A percentile compares a stretch with the other conserved stretches of the same genome.
Evolutionary conservation across 2,797 vertebrate species (phyloP).

Genomic region (Chelon labrosus): DNA sequence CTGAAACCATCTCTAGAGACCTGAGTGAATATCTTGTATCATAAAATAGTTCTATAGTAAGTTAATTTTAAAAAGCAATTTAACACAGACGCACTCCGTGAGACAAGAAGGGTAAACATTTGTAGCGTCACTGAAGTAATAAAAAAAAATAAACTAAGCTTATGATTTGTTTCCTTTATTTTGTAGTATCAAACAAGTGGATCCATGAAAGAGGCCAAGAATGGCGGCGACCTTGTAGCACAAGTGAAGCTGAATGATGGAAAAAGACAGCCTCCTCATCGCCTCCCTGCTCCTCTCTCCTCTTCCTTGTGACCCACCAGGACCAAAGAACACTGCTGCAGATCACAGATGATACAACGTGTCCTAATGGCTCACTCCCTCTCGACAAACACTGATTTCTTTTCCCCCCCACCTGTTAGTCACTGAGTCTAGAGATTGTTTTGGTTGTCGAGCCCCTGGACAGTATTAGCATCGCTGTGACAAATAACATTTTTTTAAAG

Average conservation of each 20-base stretch:
- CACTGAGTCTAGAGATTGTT: slow-evolving; percentile 52
- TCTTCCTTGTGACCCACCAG: slow-evolving; percentile 52
- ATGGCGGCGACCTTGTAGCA: slow-evolving; percentile 92
- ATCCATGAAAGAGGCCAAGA: slow-evolving; percentile 98
- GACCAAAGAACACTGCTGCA: slow-evolving; percentile 56
- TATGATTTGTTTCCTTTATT: slow-evolving; percentile 13
- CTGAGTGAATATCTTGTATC: background rate
- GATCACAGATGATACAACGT: slow-evolving; percentile 46
- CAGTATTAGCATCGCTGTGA: slow-evolving; percentile 41
- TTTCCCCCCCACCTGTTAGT: slow-evolving; percentile 11
- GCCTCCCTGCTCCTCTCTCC: background rate
- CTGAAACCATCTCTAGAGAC: slow-evolving; percentile 1
- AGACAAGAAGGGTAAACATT: background rate
- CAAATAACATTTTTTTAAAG: slow-evolving; percentile 33
- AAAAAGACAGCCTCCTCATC: slow-evolving; percentile 19
- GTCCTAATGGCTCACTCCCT: slow-evolving; percentile 25
- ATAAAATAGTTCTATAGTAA: no score
- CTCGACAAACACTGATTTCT: slow-evolving; percentile 38
- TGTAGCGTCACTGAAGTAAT: background rate
- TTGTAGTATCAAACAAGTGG: slow-evolving; percentile 98
- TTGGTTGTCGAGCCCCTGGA: slow-evolving; percentile 44
- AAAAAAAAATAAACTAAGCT: background rate
- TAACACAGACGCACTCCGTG: background rate
- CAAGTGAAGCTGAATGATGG: slow-evolving; percentile 87
- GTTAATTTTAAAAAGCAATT: background rate